Conservation (phyloP, 2,797 vertebrate genomes). For the Chaunax sp. region DNA sequence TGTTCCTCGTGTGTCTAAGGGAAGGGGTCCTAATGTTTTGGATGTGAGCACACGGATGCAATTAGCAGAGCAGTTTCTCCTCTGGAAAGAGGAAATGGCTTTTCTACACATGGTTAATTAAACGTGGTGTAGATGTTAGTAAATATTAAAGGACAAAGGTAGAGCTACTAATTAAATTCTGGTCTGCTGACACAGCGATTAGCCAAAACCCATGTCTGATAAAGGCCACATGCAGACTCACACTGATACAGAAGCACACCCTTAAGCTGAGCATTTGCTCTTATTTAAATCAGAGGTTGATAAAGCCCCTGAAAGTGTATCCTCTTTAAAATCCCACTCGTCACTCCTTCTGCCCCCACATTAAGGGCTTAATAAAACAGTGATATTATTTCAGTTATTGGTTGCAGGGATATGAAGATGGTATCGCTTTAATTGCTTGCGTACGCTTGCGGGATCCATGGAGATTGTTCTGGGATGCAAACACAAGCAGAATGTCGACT, state of each 20-base stretch:
- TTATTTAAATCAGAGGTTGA: slow-evolving; percentile 80
- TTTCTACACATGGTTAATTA: slow-evolving; percentile 76
- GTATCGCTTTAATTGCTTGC: slow-evolving; percentile 89
- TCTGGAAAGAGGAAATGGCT: slow-evolving; percentile 45
- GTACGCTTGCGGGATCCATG: slow-evolving; percentile 83
- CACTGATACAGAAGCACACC: slow-evolving; percentile 63
- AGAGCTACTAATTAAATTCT: slow-evolving; percentile 81
- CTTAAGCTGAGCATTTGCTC: slow-evolving; percentile 82
- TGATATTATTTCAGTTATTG: slow-evolving; percentile 88
- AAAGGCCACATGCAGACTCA: slow-evolving; percentile 75
- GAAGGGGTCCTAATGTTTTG: slow-evolving; percentile 42
- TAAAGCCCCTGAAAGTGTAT: slow-evolving; percentile 80
- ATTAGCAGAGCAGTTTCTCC: slow-evolving; percentile 63
- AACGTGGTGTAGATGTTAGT: slow-evolving; percentile 78
- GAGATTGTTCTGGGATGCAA: slow-evolving; percentile 88
- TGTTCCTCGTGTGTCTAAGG: slow-evolving; percentile 17
- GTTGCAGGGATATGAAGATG: slow-evolving; percentile 87
- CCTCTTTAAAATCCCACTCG: slow-evolving; percentile 79
- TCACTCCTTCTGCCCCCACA: slow-evolving; percentile 79
- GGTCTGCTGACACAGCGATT: slow-evolving; percentile 81
- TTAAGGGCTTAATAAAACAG: slow-evolving; percentile 86
- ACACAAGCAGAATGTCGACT: slow-evolving; percentile 87
- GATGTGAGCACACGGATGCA: slow-evolving; percentile 42
- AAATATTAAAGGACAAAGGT: slow-evolving; percentile 85
- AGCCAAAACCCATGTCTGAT: slow-evolving; percentile 78